Evolutionary conservation across 2,888 invertebrate species (phyloP), one percentile per base, ranked within the genome.

Genomic region (Harpalus rubripes): DNA sequence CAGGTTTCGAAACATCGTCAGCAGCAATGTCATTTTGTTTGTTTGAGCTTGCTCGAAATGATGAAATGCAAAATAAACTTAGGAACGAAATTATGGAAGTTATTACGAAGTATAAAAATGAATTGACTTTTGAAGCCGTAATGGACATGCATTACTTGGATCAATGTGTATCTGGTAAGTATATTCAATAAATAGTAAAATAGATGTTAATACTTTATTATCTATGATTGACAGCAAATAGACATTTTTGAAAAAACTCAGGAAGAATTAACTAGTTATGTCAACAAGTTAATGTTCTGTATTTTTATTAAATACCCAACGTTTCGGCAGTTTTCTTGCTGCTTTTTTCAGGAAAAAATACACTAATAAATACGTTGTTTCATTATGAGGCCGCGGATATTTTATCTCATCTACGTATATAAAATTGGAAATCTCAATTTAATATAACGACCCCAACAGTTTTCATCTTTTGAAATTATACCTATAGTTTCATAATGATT

Each of bases 1-100:
- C 92, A n/a, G 93, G 93, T 0, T 92, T 92, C 83, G 93, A 93
- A 87, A 92, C 93, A 0, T 92, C 92, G 0, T 84, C 86, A 1
- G 91, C 92, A 6, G 90, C 91, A 8, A 89, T 92, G 88, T 90
- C 91, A 65, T 93, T 91, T 86, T 90, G 90, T 0, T 87, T 93
- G 12, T 93, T 91, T 86, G 92, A 93, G 87, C 87, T 94, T 56
- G 92, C 93, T 0, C 88, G 90, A 8, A 91, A 93, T 87, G 90
- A 89, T 0, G 88, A 91, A 0, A 87, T 92, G 2, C 93, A 93
- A 86, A 88, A 90, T 0, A 91, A 89, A 68, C 86, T 91, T 0
- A 88, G 92, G n/a, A 85, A 88, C 0, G 93, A 93, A 88, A 91
- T 93, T 4, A 87, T 89, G 1, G 86, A 84, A 0, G 91, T 91